phyloP scores from a whole-genome alignment of 2,888 invertebrate genomes.

The Aleiodes alternator region DNA sequence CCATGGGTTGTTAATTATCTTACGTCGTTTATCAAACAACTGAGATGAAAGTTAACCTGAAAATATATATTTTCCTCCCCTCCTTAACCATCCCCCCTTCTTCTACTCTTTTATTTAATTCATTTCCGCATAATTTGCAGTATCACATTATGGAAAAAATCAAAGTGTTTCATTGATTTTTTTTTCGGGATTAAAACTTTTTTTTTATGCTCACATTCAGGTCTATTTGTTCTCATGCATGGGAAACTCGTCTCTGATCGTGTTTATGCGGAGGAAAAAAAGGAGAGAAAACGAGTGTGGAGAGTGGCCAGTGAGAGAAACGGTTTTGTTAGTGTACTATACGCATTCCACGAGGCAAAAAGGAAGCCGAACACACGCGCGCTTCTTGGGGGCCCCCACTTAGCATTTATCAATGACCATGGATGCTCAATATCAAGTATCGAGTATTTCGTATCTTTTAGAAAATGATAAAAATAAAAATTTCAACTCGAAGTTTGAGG shows the following conservation, averaged over 20 bases:
- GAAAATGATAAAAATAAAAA: constrained; percentile 30
- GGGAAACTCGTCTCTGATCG: constrained; percentile 16
- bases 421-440: constrained; percentile 44
- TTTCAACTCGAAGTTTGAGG: constrained; percentile 17
- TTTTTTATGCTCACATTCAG: neutral
- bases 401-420: constrained; percentile 63
- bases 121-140: constrained; percentile 26
- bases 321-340: constrained; percentile 44
- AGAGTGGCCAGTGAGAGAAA: constrained; percentile 15
- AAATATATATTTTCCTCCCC: constrained; percentile 37
- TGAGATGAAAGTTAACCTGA: constrained; percentile 58
- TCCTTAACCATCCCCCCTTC: too few species aligned
- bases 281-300: neutral
- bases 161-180: neutral
- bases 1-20: constrained; percentile 67
- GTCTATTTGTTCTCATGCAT: constrained; percentile 8
- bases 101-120: constrained; percentile 30
- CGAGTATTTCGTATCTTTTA: constrained; percentile 25
- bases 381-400: constrained; percentile 53
- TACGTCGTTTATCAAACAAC: constrained; percentile 65
- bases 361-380: constrained; percentile 35
- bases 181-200: too few species aligned
- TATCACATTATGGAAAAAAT: neutral
- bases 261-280: constrained; percentile 43
- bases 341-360: constrained; percentile 54